Percentiles rank a stretch among this genome's conserved stretches.
Evolutionary conservation across 2,113 vertebrate species (phyloP).

Genomic region (Ailurus styani): DNA sequence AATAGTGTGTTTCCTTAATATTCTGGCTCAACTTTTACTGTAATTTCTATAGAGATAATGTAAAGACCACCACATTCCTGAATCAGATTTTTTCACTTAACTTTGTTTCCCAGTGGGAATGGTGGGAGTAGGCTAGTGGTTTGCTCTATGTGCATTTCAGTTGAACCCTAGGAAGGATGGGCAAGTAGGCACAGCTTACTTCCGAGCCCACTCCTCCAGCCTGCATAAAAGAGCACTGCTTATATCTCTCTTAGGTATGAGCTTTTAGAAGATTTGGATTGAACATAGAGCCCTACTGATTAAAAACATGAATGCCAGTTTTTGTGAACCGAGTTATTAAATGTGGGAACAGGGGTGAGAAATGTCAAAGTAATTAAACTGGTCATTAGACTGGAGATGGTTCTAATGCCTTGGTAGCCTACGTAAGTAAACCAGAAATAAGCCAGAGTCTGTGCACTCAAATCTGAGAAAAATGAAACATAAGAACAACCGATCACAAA

Average conservation of each 20-base stretch:
- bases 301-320: not conserved
- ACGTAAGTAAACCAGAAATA: not conserved
- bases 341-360: not conserved
- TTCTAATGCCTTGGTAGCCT: not conserved
- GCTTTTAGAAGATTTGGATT: not conserved
- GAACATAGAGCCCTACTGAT: not conserved
- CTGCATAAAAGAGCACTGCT: not conserved
- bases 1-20: not conserved
- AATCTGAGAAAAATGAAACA: not conserved
- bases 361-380: not conserved
- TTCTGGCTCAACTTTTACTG: not conserved
- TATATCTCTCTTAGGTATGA: not conserved
- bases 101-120: not conserved
- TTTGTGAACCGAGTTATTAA: not conserved
- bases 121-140: not conserved
- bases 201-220: not conserved
- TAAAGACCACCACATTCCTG: not conserved
- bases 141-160: not conserved
- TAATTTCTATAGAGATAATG: not conserved
- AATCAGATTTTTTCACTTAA: not conserved
- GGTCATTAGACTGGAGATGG: not conserved
- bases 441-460: not conserved
- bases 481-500: not conserved
- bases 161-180: not conserved
- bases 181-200: not conserved